Conservation (phyloP, 2,888 invertebrate genomes). For the Pimpla rufipes region DNA sequence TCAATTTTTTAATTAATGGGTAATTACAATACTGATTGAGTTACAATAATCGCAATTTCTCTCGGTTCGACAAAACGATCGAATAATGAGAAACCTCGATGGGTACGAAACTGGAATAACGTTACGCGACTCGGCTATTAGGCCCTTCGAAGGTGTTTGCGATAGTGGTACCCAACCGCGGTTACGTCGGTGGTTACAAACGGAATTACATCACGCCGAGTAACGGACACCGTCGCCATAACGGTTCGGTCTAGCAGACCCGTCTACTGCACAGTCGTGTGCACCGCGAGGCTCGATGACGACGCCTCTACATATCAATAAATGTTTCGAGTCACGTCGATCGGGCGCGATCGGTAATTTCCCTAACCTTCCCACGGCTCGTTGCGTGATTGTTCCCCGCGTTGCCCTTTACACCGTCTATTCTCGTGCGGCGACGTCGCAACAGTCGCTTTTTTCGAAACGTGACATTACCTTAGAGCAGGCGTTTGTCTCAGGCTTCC, state of each 20-base stretch:
- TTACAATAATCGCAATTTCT: no score
- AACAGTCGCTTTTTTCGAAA: constrained; percentile 37
- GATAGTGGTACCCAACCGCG: constrained; percentile 30
- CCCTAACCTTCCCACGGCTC: constrained; percentile 63
- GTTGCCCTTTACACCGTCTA: constrained; percentile 54
- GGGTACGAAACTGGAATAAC: neutral
- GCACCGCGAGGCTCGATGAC: constrained; percentile 36
- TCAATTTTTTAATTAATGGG: no score
- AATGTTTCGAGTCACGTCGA: constrained; percentile 51
- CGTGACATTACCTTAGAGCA: constrained; percentile 9
- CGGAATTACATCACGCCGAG: constrained; percentile 65
- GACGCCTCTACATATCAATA: constrained; percentile 46
- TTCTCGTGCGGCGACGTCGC: constrained; percentile 35
- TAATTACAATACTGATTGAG: no score
- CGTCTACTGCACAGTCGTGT: constrained; percentile 6
- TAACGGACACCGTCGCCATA: constrained; percentile 58
- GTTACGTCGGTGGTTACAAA: constrained; percentile 63
- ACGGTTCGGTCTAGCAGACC: constrained; percentile 57
- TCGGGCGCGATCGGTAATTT: constrained; percentile 58
- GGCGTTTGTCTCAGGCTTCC: neutral
- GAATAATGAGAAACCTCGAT: no score
- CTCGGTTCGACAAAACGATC: no score
- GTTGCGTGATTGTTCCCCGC: constrained; percentile 45
- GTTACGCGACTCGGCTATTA: neutral
- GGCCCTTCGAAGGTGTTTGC: constrained; percentile 50